Evolutionary conservation across 2,888 invertebrate species (phyloP), one percentile per base, ranked within the genome.

Genomic region (Cecidostiba fungosa): DNA sequence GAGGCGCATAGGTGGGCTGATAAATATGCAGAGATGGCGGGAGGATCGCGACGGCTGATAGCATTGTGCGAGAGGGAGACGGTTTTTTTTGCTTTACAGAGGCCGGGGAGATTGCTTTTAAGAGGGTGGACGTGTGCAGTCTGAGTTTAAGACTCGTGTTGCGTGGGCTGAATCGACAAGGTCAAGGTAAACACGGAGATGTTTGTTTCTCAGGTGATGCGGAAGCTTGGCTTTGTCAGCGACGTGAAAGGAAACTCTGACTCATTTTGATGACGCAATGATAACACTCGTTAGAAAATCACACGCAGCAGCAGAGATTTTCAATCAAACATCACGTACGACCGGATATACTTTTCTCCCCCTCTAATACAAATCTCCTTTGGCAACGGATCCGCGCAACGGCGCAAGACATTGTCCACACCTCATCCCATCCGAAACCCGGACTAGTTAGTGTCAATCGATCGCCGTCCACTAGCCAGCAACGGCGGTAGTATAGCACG

Each of bases 11-110:
- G 66, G 66, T 66, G 8, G 50, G 39, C 39, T 59, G 80, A 78
- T 84, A 84, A 84, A 78, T 84, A 84, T 84, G 78, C 70, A 84
- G 43, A 19, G 26, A n/a, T 50, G 23, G 32, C 50, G 4, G 10
- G 26, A 19, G 66, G 84, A 84, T 84, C 74, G 78, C 50, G 43
- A 74, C 74, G 26, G 66, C 74, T 62, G 77, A 77, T 77, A 83
- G 72, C 62, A 77, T 82, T 23, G 16, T 59, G 32, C n/a, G 8
- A 5, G n/a, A n/a, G 54, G 54, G 54, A 59, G n/a, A 8, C 4
- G n/a, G 54, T 59, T 59, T 59, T 8, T n/a, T n/a, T n/a, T 66
- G 43, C 43, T 47, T 14, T 1, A 3, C 19, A 0, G 3, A 26
- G 50, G 19, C 16, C 62, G 12, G 26, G 6, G 62, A 26, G 26